Evolutionary conservation across 2,888 invertebrate species (phyloP).

Genomic region (Leptogaster cylindrica): DNA sequence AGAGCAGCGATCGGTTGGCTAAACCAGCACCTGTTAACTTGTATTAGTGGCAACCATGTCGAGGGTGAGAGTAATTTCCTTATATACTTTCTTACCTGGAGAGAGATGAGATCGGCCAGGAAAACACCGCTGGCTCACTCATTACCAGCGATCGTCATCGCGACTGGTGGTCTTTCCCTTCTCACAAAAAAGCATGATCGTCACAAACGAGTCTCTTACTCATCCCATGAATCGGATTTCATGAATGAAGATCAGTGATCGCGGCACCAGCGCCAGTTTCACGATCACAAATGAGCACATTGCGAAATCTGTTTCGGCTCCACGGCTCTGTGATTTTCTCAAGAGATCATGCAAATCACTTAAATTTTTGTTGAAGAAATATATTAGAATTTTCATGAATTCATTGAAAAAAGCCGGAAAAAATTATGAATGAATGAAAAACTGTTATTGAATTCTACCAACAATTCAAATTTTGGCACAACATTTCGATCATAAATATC

Average conservation of each 20-base stretch:
- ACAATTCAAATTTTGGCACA: too few species aligned
- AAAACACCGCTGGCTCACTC: constrained; percentile 1
- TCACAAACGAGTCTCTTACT: constrained; percentile 17
- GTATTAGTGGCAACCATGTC: constrained; percentile 4
- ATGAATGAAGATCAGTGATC: constrained; percentile 26
- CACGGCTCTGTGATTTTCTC: too few species aligned
- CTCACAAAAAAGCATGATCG: constrained; percentile 7
- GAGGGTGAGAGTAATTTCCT: constrained; percentile 17
- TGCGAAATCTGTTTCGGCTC: too few species aligned
- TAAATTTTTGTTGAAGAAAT: background rate
- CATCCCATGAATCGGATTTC: constrained; percentile 12
- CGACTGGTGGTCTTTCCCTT: constrained; percentile 34
- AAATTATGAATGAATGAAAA: too few species aligned
- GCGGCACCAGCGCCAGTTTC: too few species aligned
- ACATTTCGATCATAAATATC: too few species aligned
- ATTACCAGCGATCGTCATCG: constrained; percentile 22
- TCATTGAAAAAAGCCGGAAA: background rate
- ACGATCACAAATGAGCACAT: background rate
- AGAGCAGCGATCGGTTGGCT: background rate
- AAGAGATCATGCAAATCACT: too few species aligned
- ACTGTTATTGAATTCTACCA: too few species aligned
- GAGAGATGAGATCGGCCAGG: constrained; percentile 23
- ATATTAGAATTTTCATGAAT: background rate
- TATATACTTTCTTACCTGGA: constrained; percentile 34
- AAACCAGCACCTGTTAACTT: background rate